Evolutionary conservation across 2,888 invertebrate species (phyloP), one percentile per base, ranked within the genome.

Genomic region (Cataglyphis rosenhaueri): DNA sequence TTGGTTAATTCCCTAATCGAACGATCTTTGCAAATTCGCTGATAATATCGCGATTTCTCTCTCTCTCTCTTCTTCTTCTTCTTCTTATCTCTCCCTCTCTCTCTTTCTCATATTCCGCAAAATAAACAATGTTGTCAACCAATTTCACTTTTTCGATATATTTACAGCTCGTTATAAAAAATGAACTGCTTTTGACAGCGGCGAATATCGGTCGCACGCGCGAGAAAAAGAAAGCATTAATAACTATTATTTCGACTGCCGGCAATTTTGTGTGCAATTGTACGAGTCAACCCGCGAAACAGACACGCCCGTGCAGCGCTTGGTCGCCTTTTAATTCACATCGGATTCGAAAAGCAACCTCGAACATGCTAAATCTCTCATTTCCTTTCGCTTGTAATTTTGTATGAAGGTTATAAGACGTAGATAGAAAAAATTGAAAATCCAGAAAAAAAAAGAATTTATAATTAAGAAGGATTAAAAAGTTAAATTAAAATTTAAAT

Each of bases 281-380:
- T 66, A 82, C 64, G 38, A 62, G 65, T 57, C 55, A 76, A 78
- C 52, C 35, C 57, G 81, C 57, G 32, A 61, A 75, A 68, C 44
- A 79, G 73, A 73, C 78, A 79, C 73, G 78, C 73, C 73, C 35
- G 73, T 73, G 29, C 35, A 21, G 59, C 57, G 32, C 35, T 21
- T 32, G 62, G 73, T 78, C 73, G 73, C 78, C 78, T 79, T 79
- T 79, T 71, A 78, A 78, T 73, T 79, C 73, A 9, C 73, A 21
- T 71, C 52, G 44, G 52, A 79, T 59, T 79, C 78, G 35, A 59
- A 75, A 35, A 59, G 59, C 73, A 73, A 59, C 32, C 73, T 79
- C 15, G 41, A 21, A 38, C 66, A 18, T 29, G 18, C 21, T 15
- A 44, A 32, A 71, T 48, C 57, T 78, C 41, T 38, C 29, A 32